Evolutionary conservation across 2,797 vertebrate species (phyloP).

Genomic region (Chloroceryle inda): DNA sequence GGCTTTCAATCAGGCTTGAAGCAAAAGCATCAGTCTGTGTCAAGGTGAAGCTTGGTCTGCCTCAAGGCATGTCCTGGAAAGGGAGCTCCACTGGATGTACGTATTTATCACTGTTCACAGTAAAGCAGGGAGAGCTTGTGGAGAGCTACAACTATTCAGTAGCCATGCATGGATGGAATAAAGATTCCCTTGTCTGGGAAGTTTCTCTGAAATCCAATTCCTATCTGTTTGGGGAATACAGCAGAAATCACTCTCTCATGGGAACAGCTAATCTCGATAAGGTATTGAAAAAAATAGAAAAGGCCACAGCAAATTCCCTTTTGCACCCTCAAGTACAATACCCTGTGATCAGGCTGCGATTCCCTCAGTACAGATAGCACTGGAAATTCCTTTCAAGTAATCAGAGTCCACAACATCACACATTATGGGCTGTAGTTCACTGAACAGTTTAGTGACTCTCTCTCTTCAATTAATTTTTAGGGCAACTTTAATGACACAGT

Average conservation of each 20-base stretch:
- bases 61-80: not conserved
- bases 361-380: not conserved
- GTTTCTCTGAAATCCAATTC: not conserved
- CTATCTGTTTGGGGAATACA: not conserved
- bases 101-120: not conserved
- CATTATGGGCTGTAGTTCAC: not conserved
- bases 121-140: not conserved
- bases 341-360: rapidly evolving
- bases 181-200: not conserved
- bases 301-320: not conserved
- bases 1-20: constrained; percentile 25
- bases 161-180: not conserved
- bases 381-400: not conserved
- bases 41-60: constrained; percentile 10
- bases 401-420: not conserved
- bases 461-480: not conserved
- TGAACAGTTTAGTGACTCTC: not conserved
- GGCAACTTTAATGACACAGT: not conserved
- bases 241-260: not conserved
- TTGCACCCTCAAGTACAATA: not conserved
- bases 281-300: not conserved
- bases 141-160: not conserved
- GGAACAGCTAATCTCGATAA: not conserved
- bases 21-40: constrained; percentile 1
- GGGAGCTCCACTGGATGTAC: not conserved